phyloP scores from a whole-genome alignment of 2,113 vertebrate genomes.

The Entelurus aequoreus region DNA sequence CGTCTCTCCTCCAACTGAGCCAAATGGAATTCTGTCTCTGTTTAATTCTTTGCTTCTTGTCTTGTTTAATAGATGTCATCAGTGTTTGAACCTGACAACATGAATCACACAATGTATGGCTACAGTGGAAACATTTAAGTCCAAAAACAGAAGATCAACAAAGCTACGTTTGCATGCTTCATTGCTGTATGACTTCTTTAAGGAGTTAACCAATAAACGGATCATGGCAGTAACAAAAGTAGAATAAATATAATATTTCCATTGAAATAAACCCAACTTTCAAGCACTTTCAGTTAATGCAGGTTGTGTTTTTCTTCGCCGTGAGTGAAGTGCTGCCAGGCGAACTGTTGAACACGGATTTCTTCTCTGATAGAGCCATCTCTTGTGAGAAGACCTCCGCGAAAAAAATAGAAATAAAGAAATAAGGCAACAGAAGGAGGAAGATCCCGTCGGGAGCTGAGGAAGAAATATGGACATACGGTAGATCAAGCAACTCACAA shows the following conservation, averaged over 20 bases:
- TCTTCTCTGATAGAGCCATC: constrained; percentile 60
- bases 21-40: no score
- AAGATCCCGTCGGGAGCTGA: constrained; percentile 39
- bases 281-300: constrained; percentile 22
- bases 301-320: constrained; percentile 24
- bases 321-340: constrained; percentile 60
- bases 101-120: no score
- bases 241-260: constrained; percentile 12
- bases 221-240: constrained; percentile 2
- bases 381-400: constrained; percentile 39
- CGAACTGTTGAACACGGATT: constrained; percentile 60
- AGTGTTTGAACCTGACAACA: no score
- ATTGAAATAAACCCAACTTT: constrained; percentile 14
- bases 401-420: constrained; percentile 61
- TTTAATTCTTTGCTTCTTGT: no score
- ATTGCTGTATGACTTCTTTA: no score
- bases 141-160: not conserved
- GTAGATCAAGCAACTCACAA: constrained; percentile 22
- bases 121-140: no score
- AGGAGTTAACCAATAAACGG: not conserved
- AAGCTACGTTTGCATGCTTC: not conserved
- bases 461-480: constrained; percentile 70
- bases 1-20: no score
- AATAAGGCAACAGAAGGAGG: constrained; percentile 64
- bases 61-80: no score